These are phyloP conservation scores for Phoenicopterus ruber DNA, from an alignment of 2,113 vertebrate genomes.

Conservation along the genomic window DNA sequence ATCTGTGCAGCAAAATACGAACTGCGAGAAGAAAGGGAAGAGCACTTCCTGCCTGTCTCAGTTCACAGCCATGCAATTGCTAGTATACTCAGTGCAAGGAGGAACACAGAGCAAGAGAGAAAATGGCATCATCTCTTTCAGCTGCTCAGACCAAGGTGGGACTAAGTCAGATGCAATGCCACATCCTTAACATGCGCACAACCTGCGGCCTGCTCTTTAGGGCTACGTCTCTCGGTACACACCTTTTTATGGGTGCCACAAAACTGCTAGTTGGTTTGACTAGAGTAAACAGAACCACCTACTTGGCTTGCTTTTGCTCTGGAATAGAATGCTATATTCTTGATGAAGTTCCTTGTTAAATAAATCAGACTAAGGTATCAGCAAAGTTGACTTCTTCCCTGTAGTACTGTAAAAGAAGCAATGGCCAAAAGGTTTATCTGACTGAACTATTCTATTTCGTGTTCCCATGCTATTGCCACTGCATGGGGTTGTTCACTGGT, in stretches of 20 bases:
- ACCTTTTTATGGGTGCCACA: neutral
- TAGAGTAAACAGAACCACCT: neutral
- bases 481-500: neutral
- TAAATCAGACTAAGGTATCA: neutral
- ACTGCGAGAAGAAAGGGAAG: neutral
- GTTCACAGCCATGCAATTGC: neutral
- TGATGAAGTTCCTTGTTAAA: neutral
- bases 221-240: neutral
- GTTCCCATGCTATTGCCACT: neutral
- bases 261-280: neutral
- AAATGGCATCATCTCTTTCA: neutral
- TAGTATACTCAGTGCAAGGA: neutral
- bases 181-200: neutral
- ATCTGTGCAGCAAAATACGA: neutral
- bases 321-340: neutral
- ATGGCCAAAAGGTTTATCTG: neutral
- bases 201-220: accelerated
- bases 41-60: neutral
- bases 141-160: neutral
- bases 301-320: neutral
- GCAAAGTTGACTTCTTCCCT: neutral
- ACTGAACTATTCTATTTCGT: neutral
- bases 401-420: neutral
- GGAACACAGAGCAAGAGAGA: neutral
- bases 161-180: neutral